Evolutionary conservation across 2,888 invertebrate species (phyloP), one percentile per base, ranked within the genome.

Genomic region (Drosophila siamana): DNA sequence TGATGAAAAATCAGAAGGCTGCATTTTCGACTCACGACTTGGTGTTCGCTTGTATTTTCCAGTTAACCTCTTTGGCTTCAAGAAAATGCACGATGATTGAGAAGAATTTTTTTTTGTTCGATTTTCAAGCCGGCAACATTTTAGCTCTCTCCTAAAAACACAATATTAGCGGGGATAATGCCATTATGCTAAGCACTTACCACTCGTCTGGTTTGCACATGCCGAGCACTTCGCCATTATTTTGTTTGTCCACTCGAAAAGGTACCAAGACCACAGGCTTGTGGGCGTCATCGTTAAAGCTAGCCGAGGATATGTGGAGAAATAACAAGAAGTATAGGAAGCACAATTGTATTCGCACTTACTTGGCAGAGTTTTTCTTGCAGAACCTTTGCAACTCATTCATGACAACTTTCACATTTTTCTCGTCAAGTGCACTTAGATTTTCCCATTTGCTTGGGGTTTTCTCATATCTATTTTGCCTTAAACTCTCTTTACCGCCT

Each of bases 121-220:
- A 11, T 24, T 26, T 28, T 16, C 15, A 15, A 5, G n/a, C 26
- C 4, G n/a, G 16, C 11, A 2, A 0, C 13, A 13, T 7, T 24
- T 19, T 47, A 55, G 19, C n/a, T 69, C 71, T 36, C 11, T 56
- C 69, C 69, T 70, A 24, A 8, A 33, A n/a, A 28, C 0, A 11
- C 2, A 3, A 9, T 3, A 47, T 47, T 38, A 33, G 13, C 5
- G 5, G n/a, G 15, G 2, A 3, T 15, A 33, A 2, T 28, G 11
- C n/a, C 9, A 7, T 1, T 7, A 2, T 22, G 2, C 22, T 33
- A 1, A 11, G 11, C n/a, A 28, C 62, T 56, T 38, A 73, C 73
- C 75, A 63, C 8, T 74, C 69, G 52, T 74, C 75, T 26, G 73
- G 63, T 13, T 74, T 36, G 15, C 63, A 56, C 7, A 60, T 15